Base-by-base conservation (phyloP, 2,888 invertebrate genomes). In the Dynastes grantii region DNA sequence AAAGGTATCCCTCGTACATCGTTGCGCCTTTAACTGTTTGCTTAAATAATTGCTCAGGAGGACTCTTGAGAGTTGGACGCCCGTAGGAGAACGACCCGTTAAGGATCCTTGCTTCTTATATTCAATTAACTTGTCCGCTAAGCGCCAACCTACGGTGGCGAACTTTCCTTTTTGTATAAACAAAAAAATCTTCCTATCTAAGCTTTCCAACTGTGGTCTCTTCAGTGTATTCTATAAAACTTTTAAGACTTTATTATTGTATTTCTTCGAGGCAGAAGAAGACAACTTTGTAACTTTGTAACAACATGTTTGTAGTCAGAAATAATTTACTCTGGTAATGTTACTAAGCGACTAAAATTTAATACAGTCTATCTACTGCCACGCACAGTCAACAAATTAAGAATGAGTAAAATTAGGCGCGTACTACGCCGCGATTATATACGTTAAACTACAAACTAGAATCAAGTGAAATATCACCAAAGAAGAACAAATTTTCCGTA, bases 211-310 rank as follows among this genome's bases (percentile, higher is more conserved):
- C 32, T 22, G 13, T 22, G n/a, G 2, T 8, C 8, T 22, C 40
- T 40, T 27, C 58, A 22, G 16, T 29, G 49, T 29, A 4, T 51
- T 51, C 51, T 27, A 68, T 68, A 68, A 32, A 68, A 68, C 29
- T 68, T 68, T 49, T 68, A 51, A 27, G 29, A 68, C 68, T 68
- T 68, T 49, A 51, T 68, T 68, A 68, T 27, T 51, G 29, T 51
- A 68, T 68, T 53, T 53, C 51, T 16, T 32, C 2, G 68, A 13
- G 11, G 49, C 29, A 13, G 13, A 68, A 29, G 51, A 29, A 11
- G 27, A 27, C 40, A 16, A 16, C 16, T 16, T 16, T 16, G 16
- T 16, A 16, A 68, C 29, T 68, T 68, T 51, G 51, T 27, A 68
- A 29, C 51, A 29, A 51, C 22, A 27, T 3, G 27, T 40, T 4